These are phyloP conservation scores for Laticauda laticaudata DNA, from an alignment of 2,113 vertebrate genomes.

Conservation along the genomic window DNA sequence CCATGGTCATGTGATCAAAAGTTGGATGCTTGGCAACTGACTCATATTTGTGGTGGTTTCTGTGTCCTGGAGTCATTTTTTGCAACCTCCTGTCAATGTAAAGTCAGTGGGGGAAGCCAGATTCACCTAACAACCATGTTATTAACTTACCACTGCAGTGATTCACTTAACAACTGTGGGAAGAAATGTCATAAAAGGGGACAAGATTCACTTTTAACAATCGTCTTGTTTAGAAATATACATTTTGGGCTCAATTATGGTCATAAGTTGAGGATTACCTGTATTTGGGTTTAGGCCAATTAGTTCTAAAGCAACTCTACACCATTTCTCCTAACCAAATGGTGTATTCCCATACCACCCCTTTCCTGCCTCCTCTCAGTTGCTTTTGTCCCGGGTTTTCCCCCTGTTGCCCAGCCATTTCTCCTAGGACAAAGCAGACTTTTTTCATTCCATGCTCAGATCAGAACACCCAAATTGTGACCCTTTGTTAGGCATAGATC, in stretches of 20 bases:
- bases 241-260: background rate
- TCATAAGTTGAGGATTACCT: background rate
- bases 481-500: background rate
- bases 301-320: background rate
- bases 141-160: too few relatives aligned
- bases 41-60: background rate
- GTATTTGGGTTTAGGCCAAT: accelerated
- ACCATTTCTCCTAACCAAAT: background rate
- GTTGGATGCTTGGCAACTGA: background rate
- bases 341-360: background rate
- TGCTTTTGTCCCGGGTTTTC: background rate
- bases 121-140: background rate
- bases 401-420: background rate
- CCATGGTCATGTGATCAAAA: background rate
- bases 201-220: too few relatives aligned
- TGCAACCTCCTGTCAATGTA: background rate
- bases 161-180: too few relatives aligned
- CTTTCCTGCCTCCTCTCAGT: background rate
- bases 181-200: background rate
- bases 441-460: background rate
- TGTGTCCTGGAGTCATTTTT: background rate
- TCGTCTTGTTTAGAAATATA: too few relatives aligned
- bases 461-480: background rate
- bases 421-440: background rate
- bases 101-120: background rate